Conservation (phyloP, 2,113 vertebrate species). For the Brachyhypopomus occidentalis region DNA sequence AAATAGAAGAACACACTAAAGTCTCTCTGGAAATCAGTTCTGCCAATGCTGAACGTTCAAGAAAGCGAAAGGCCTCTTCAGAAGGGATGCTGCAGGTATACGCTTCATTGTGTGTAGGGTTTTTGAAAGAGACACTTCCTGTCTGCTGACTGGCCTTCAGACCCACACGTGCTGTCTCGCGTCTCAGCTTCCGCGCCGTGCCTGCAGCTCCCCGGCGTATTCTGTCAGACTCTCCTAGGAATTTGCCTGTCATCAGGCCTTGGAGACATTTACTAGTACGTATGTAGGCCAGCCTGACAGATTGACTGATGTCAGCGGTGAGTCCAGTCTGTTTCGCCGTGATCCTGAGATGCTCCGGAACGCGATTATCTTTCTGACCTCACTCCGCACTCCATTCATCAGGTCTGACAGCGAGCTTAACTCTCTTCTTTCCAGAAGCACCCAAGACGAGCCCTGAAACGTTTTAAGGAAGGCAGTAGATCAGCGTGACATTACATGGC, state of each 20-base stretch:
- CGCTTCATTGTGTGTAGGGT: constrained; percentile 62
- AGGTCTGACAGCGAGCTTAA: constrained; percentile 39
- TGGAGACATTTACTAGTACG: not conserved
- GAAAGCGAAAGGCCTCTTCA: constrained; percentile 32
- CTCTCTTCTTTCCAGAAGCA: constrained; percentile 32
- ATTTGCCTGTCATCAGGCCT: not conserved
- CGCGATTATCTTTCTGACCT: constrained; percentile 28
- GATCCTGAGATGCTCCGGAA: constrained; percentile 19
- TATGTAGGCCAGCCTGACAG: constrained; percentile 20
- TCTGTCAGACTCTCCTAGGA: not conserved
- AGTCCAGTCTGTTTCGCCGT: not conserved
- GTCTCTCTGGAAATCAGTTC: constrained; percentile 20
- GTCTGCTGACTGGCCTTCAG: constrained; percentile 8
- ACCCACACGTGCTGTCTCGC: too few relatives aligned
- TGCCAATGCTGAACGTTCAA: not conserved
- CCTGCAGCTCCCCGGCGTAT: not conserved
- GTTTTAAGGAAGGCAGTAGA: constrained; percentile 44
- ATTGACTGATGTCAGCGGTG: constrained; percentile 26
- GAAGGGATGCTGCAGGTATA: constrained; percentile 45
- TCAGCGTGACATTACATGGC: constrained; percentile 25
- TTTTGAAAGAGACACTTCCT: constrained; percentile 66
- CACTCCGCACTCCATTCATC: constrained; percentile 18
- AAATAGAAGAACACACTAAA: constrained; percentile 44
- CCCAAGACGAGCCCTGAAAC: constrained; percentile 32
- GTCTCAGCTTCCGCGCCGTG: too few relatives aligned